A percentile compares a stretch with the other conserved stretches of the same genome.
phyloP scores from a whole-genome alignment of 2,888 invertebrate species.

The Diaphora mendica region DNA sequence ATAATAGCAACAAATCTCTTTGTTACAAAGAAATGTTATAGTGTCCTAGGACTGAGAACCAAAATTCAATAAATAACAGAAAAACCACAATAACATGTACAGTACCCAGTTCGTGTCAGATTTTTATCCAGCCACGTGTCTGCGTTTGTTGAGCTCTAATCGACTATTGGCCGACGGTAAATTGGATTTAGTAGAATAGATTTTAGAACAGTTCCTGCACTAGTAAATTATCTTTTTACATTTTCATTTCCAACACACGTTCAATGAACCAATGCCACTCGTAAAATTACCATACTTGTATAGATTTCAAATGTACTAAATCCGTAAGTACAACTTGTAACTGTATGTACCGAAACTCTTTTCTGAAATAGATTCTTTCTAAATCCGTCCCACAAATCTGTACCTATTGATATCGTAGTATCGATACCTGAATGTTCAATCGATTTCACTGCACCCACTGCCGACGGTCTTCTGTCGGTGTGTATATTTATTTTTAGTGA shows the following conservation, averaged over 20 bases:
- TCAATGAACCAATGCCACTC: neutral
- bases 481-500: conserved; percentile 75
- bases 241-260: neutral
- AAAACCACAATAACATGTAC: neutral
- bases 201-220: conserved; percentile 45
- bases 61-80: neutral
- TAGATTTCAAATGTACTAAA: neutral
- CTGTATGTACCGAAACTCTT: conserved; percentile 17
- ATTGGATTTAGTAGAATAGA: conserved; percentile 48
- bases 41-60: neutral
- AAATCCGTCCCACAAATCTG: conserved; percentile 36
- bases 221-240: neutral
- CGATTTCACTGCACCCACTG: conserved; percentile 41
- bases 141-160: conserved; percentile 11
- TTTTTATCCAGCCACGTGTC: neutral
- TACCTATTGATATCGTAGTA: conserved; percentile 33
- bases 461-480: conserved; percentile 43
- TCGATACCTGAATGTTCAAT: conserved; percentile 34
- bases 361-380: conserved; percentile 46
- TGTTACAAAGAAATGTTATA: neutral
- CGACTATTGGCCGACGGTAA: conserved; percentile 14
- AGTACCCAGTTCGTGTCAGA: neutral
- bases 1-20: neutral
- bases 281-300: neutral
- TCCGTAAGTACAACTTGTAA: neutral